phyloP scores from a whole-genome alignment of 2,113 vertebrate species.

The Phalacrocorax pelagicus region DNA sequence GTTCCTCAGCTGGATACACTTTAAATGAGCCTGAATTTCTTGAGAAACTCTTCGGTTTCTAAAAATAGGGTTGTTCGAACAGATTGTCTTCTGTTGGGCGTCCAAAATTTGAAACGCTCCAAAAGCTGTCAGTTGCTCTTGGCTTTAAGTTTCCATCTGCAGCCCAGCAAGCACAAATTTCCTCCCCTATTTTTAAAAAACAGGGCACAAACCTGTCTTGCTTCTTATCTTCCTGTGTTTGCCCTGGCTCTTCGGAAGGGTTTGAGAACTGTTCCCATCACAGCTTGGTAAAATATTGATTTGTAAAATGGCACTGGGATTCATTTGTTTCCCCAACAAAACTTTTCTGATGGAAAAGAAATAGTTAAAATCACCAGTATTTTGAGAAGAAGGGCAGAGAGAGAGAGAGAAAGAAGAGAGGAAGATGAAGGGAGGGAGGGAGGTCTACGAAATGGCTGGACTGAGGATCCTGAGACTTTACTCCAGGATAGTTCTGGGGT shows the following conservation, averaged over 20 bases:
- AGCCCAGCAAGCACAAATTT: not conserved
- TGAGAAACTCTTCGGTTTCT: not conserved
- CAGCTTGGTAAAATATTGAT: not conserved
- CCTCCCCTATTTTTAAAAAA: not conserved
- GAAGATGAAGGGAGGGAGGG: not conserved
- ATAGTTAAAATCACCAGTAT: not conserved
- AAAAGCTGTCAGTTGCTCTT: not conserved
- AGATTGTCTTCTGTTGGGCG: not conserved
- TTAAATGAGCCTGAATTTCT: conserved; percentile 1
- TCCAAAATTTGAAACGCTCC: not conserved
- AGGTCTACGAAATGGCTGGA: not conserved
- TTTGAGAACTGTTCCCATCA: not conserved
- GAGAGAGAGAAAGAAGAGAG: not conserved
- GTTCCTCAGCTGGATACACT: not conserved
- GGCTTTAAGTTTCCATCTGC: not conserved
- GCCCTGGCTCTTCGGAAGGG: not conserved
- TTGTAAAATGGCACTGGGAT: not conserved
- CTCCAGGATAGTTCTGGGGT: not conserved
- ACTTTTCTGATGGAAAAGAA: not conserved
- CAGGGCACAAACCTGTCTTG: not conserved
- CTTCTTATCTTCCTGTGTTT: not conserved
- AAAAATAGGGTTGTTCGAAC: not conserved
- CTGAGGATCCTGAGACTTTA: not conserved
- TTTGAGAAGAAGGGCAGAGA: not conserved
- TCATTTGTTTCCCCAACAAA: not conserved